Evolutionary conservation across 2,113 vertebrate species (phyloP).

Genomic region (Nothocercus julius): DNA sequence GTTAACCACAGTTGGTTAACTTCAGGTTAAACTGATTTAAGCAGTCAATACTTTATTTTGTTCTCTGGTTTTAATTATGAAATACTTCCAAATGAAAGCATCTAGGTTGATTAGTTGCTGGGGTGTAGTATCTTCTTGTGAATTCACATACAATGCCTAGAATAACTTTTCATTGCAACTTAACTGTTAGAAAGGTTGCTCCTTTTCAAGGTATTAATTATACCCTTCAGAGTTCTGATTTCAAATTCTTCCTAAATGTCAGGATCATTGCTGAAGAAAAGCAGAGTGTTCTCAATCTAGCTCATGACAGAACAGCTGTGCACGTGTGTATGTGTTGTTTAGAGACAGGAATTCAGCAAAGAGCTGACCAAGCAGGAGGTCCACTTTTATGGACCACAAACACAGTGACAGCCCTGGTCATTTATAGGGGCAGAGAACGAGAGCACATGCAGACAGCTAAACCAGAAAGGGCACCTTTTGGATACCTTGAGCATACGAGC

Average conservation of each 20-base stretch:
- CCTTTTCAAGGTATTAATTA: neutral
- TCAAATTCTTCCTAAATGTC: neutral
- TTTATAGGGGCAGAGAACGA: neutral
- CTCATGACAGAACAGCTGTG: neutral
- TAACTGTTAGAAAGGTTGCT: neutral
- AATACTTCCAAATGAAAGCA: neutral
- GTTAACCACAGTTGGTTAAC: neutral
- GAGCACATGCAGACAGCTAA: neutral
- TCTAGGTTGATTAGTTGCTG: neutral
- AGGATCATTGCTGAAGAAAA: neutral
- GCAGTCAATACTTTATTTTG: neutral
- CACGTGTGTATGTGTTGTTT: neutral
- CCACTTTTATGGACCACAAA: neutral
- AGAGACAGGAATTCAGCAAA: neutral
- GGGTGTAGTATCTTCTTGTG: neutral
- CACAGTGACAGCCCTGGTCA: neutral
- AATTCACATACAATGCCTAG: neutral
- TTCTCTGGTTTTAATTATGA: neutral
- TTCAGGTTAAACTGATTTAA: neutral
- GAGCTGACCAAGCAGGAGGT: neutral
- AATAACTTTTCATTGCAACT: neutral
- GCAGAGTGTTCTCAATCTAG: neutral
- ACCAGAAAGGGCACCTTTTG: neutral
- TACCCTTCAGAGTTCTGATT: neutral
- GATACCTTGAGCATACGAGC: neutral